A percentile compares a stretch with the other conserved stretches of the same genome.
phyloP scores from a whole-genome alignment of 2,888 invertebrate species.

The Lycophotia porphyrea region DNA sequence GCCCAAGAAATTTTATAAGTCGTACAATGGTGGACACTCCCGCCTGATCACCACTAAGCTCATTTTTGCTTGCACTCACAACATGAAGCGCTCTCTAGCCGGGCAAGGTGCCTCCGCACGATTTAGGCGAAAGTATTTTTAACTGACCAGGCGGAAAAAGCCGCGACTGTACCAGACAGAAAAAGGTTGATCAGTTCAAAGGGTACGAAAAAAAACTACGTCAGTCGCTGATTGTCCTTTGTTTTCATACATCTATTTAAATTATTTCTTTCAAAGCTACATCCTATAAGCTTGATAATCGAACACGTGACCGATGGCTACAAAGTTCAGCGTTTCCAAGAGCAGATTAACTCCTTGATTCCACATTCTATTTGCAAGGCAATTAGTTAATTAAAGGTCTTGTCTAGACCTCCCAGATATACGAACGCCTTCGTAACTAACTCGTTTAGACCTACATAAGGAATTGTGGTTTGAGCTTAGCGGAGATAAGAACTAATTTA shows the following conservation, averaged over 20 bases:
- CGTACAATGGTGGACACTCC: too few relatives aligned
- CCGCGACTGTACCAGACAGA: too few relatives aligned
- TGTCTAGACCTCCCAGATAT: neutral
- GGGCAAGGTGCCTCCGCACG: too few relatives aligned
- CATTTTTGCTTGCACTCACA: too few relatives aligned
- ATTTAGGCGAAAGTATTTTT: too few relatives aligned
- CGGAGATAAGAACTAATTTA: constrained; percentile 1
- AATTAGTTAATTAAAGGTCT: constrained; percentile 28
- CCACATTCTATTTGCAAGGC: constrained; percentile 16
- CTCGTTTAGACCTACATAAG: neutral
- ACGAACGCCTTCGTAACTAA: neutral
- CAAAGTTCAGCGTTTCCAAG: neutral
- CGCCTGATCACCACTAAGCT: too few relatives aligned
- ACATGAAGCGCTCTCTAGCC: too few relatives aligned
- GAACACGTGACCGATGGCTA: neutral
- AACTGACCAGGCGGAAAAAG: too few relatives aligned
- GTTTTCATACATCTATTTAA: neutral
- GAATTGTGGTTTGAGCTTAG: neutral
- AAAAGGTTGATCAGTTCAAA: too few relatives aligned
- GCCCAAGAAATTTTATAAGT: too few relatives aligned
- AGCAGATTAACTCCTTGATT: neutral
- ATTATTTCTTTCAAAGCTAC: neutral
- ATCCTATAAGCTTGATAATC: neutral
- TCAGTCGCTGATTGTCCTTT: too few relatives aligned
- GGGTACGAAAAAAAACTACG: too few relatives aligned